Base-by-base conservation (phyloP, 37 sponge, comb jelly and placozoan species). In the Ianthella basta region DNA sequence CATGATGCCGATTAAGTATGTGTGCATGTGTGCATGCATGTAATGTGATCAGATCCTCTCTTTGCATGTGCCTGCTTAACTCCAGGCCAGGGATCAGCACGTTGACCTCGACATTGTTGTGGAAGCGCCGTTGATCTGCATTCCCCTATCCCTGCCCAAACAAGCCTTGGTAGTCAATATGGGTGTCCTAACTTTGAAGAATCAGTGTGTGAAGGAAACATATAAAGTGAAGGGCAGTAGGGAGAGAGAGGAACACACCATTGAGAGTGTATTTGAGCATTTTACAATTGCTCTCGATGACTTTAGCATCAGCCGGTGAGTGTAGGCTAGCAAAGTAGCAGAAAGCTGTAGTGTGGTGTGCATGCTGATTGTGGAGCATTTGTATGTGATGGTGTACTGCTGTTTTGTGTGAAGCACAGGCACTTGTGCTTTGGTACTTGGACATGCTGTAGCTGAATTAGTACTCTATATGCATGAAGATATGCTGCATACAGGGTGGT, bases 1-100 rank as follows among this genome's bases (percentile, higher is more conserved):
- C n/a, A n/a, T n/a, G n/a, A n/a, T n/a, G n/a, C n/a, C n/a, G n/a
- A n/a, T n/a, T n/a, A n/a, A n/a, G n/a, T n/a, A n/a, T 44, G 50
- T 44, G 50, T 44, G 8, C 8, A 8, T 44, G 50, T 44, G 50
- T 10, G 8, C 50, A 44, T 44, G 8, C 50, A 8, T 44, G 8
- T 8, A 8, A 44, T 8, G 8, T 44, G 50, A 44, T 44, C 8
- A 8, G 3, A 3, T 44, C 8, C 50, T 44, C n/a, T 44, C 6
- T 44, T 10, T 44, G 50, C 50, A 44, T 8, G 8, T 44, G 50
- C 50, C 64, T 61, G 24, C 29, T 12, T 27, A 2, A 14, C 54
- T 41, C 20, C 78, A 75, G 78, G 78, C 78, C 78, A 40, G 40
- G 25, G 78, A 75, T 53, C 44, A 75, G 16, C 78, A 36, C 39